These are phyloP conservation scores for Rhea americana DNA, from an alignment of 2,113 vertebrate species.

Conservation along the genomic window DNA sequence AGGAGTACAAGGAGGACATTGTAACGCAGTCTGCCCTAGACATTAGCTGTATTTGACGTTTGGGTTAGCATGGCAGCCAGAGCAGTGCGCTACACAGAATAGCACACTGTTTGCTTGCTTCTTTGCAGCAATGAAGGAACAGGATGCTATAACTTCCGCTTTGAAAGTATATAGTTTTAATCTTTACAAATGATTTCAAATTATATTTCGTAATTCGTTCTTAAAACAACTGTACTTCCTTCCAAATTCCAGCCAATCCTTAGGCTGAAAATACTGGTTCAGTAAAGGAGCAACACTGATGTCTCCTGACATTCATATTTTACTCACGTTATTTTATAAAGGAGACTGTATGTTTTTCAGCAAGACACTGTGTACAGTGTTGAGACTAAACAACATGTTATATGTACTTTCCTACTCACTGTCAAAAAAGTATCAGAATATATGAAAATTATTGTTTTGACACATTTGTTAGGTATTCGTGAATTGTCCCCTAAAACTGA, in stretches of 20 bases:
- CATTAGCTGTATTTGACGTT: background rate
- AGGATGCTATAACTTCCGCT: background rate
- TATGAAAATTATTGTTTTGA: background rate
- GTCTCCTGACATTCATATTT: background rate
- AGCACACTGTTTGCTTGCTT: background rate
- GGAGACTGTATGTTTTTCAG: background rate
- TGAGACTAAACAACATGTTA: background rate
- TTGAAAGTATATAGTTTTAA: background rate
- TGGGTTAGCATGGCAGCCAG: background rate
- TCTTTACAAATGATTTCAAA: background rate
- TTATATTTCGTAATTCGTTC: background rate
- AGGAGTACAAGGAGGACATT: background rate
- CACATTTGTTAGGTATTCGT: background rate
- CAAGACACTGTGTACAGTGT: background rate
- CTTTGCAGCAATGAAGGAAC: background rate
- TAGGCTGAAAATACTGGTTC: background rate
- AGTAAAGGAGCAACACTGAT: background rate
- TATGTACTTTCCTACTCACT: background rate
- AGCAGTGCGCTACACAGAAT: accelerated
- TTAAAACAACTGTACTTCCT: background rate
- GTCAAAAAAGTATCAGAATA: background rate
- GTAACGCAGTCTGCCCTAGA: background rate
- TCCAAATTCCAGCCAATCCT: background rate
- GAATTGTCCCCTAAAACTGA: slow-evolving; percentile 4
- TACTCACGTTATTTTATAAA: background rate